Base-by-base conservation (phyloP, 1,140 invertebrate genomes). In the Brachionus rubens region DNA sequence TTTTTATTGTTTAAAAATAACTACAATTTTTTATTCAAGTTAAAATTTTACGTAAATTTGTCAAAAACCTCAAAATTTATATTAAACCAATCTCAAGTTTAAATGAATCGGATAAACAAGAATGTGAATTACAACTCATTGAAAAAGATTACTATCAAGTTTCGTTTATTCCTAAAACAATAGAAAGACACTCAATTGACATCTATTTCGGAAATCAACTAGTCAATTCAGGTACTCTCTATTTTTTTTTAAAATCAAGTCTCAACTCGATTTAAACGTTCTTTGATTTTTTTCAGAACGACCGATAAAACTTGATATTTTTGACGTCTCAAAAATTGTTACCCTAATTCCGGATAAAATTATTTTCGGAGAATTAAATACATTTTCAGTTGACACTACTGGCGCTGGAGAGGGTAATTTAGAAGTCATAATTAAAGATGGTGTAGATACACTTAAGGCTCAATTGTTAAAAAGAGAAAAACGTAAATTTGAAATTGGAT, bases 361-460 rank as follows among this genome's bases (percentile, higher is more conserved):
- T 26, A 33, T 33, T 9, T 56, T 76, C 36, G 72, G 52, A 19
- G 40, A 76, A 54, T 46, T 59, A 30, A 56, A 59, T 33, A 76
- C 50, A 40, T 76, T 76, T 56, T 14, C 33, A 48, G 70, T 75
- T 21, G 50, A 75, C 26, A 75, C 70, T 14, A 26, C 10, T 56
- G 70, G 70, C 9, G 70, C 70, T 54, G 70, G 70, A 16, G 70
- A 75, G 24, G 70, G 70, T 41, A 52, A 75, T 54, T 43, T 75
- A 26, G 70, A 75, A 56, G 70, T 75, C 3, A 75, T 50, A 3
- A 75, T 75, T 6, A 75, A 40, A 36, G 70, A 75, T 40, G 50
- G 50, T n/a, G 16, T 26, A 14, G 47, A 52, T 24, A 75, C 70
- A 28, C 48, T 75, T 50, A 48, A 52, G 48, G 70, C 70, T 26